phyloP scores from a whole-genome alignment of 2,888 invertebrate genomes.

The Desoria tigrina region DNA sequence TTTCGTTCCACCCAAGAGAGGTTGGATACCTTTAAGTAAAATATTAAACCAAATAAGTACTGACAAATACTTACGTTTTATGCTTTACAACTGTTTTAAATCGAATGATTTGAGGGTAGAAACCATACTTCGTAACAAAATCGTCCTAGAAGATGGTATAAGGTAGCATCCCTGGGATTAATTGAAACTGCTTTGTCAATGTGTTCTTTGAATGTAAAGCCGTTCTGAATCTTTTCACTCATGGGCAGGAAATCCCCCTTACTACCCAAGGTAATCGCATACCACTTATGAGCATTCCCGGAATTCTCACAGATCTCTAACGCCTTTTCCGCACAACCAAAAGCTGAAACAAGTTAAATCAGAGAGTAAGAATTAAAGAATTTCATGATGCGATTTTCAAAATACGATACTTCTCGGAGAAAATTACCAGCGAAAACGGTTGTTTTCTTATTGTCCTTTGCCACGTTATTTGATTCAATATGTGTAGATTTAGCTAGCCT shows the following conservation, averaged over 20 bases:
- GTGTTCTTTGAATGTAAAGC: conserved; percentile 68
- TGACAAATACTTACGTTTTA: too few relatives aligned
- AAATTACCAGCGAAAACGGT: conserved; percentile 54
- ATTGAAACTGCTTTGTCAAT: conserved; percentile 67
- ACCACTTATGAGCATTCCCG: conserved; percentile 71
- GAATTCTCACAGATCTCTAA: conserved; percentile 60
- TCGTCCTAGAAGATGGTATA: conserved; percentile 67
- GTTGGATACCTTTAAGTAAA: conserved; percentile 60
- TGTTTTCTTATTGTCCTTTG: conserved; percentile 56
- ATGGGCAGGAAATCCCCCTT: conserved; percentile 64
- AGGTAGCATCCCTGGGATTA: conserved; percentile 64
- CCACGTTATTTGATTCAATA: conserved; percentile 55
- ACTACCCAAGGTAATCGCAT: conserved; percentile 68
- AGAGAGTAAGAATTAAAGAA: not conserved
- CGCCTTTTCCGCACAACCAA: conserved; percentile 63
- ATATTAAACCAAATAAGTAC: too few relatives aligned
- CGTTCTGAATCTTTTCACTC: conserved; percentile 68
- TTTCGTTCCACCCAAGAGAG: conserved; percentile 69
- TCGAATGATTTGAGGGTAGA: not conserved
- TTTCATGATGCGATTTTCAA: not conserved
- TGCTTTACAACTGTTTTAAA: too few relatives aligned
- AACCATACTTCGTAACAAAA: conserved; percentile 66
- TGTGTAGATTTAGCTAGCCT: conserved; percentile 58
- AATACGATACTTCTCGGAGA: not conserved
- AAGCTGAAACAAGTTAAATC: conserved; percentile 57